Base-by-base conservation (phyloP, 2,113 vertebrate species). In the Pelodiscus sinensis region DNA sequence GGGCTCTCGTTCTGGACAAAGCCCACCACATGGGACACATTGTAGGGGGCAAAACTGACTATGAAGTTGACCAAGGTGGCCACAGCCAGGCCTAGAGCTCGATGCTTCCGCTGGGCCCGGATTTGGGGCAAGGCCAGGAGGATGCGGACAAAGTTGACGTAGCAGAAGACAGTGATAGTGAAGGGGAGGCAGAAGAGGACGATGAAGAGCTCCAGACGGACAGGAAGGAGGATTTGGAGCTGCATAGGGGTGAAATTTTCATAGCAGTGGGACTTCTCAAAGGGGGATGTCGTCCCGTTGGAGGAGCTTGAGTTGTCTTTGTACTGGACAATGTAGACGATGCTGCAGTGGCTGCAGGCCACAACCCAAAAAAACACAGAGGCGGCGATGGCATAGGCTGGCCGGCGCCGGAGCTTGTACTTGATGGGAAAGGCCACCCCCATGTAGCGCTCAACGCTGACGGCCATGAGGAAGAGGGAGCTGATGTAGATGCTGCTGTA, bases 361-460 rank as follows among this genome's bases (percentile, higher is more conserved):
- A 99, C 68, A 29, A 98, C 73, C 98, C 99, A 99, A 92, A 98
- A 97, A 83, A 98, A 94, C 62, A 98, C 24, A 75, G 98, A 98
- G 18, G 98, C 98, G 0, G 97, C 89, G 2, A 98, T 90, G 0
- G 98, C 98, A 0, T 98, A 98, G 3, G 95, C 0, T 0, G 98
- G 98, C 62, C 97, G 91, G 1, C 98, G 97, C 84, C 97, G 97
- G 31, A 98, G 88, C 35, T 98, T 97, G 96, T 98, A 98, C 75
- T 95, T 97, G 95, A 99, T 98, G 2, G 99, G 99, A 81, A 97
- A 99, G 2, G 98, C 98, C 80, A 99, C 99, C 0, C 99, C 98
- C 16, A 99, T 97, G 84, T 99, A 99, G 50, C 99, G 98, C 91
- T 99, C 99, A 0, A 99, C 95, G 50, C 99, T 99, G 77, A 99